Evolutionary conservation across 1,140 invertebrate species (phyloP), one percentile per base, ranked within the genome.

Genomic region (Chironomus striatipennis): DNA sequence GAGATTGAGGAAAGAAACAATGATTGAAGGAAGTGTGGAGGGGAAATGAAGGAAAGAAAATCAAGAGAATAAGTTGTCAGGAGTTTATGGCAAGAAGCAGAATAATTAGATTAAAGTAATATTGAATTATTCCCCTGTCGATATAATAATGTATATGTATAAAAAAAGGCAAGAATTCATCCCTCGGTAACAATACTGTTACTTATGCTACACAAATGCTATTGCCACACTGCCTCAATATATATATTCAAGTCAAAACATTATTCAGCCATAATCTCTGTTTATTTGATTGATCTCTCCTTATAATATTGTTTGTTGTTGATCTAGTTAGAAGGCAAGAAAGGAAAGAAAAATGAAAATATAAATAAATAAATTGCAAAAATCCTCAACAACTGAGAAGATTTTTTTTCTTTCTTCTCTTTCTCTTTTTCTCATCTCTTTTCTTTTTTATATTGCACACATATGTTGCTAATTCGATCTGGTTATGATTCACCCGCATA

Each of bases 31-130:
- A 34, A 34, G 24, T 34, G 24, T 34, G 24, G 24, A 34, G 24
- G 24, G 24, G 47, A 57, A 57, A n/a, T 12, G 47, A 57, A 57
- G 47, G 15, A 57, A 57, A 12, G 4, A 57, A n/a, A 57, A 57
- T 1, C 9, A n/a, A 12, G n/a, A 57, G 15, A 57, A 57, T 57
- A 57, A 57, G 47, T 57, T 57, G 47, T 57, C 12, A n/a, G 5
- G 12, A 57, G n/a, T 57, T 57, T 57, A 57, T 57, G 47, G 47
- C 47, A 57, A 57, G 47, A 57, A 57, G 47, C 9, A 57, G n/a
- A 57, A 57, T 57, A 57, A 57, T 57, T 57, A 57, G 47, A 57
- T 57, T 57, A 57, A 57, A 57, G 47, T 57, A 57, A 57, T 57
- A 57, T 57, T n/a, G 47, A 57, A 57, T 57, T 12, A 57, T 57